These are phyloP conservation scores for Gymnoscopelus microlampas DNA, from an alignment of 2,797 vertebrate species.

Conservation along the genomic window DNA sequence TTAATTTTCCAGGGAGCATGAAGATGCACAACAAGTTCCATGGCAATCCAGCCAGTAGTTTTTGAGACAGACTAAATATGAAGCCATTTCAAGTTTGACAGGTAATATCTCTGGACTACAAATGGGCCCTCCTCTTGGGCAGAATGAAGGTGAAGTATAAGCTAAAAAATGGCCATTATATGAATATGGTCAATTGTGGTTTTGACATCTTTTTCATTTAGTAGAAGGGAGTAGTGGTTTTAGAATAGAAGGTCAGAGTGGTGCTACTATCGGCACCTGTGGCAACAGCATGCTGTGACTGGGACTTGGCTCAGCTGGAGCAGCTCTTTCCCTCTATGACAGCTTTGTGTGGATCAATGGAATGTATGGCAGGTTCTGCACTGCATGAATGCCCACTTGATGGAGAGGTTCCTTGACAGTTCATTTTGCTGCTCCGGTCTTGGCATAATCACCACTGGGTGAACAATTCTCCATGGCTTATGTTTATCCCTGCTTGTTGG, in stretches of 20 bases:
- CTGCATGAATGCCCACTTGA: slow-evolving; percentile 5
- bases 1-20: no score
- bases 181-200: no score
- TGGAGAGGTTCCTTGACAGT: slow-evolving; percentile 16
- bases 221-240: no score
- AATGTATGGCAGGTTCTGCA: background rate
- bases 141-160: no score
- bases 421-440: slow-evolving; percentile 23
- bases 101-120: no score
- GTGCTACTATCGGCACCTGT: slow-evolving; percentile 3
- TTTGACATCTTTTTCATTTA: no score
- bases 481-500: slow-evolving; percentile 20
- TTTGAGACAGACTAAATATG: no score
- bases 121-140: no score
- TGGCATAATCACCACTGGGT: background rate
- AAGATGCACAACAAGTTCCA: no score
- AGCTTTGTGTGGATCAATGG: slow-evolving; percentile 12
- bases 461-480: background rate
- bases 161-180: no score
- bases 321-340: slow-evolving; percentile 2
- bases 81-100: no score
- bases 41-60: no score
- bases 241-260: slow-evolving; percentile 7
- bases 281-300: slow-evolving; percentile 24
- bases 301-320: background rate